A percentile compares a stretch with the other conserved stretches of the same genome.
These are phyloP conservation scores for Theristicus caerulescens DNA, from an alignment of 2,113 vertebrate genomes.

Conservation along the genomic window DNA sequence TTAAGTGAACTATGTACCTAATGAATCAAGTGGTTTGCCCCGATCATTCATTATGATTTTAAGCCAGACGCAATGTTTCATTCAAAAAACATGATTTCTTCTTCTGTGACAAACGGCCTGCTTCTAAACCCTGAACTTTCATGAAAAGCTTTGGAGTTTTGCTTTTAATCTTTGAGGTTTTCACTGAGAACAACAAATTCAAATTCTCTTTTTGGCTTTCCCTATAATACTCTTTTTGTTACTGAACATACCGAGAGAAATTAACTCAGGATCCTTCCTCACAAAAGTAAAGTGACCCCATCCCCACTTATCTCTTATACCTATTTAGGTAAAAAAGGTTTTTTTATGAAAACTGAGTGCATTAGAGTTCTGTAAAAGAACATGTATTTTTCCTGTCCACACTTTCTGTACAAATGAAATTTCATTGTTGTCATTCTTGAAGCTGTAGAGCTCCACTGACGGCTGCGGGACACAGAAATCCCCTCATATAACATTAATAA, in stretches of 20 bases:
- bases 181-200: neutral
- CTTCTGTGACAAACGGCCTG: neutral
- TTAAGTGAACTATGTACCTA: neutral
- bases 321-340: neutral
- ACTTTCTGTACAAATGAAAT: neutral
- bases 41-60: neutral
- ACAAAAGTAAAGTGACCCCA: neutral
- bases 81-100: neutral
- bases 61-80: neutral
- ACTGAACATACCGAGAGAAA: neutral
- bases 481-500: neutral
- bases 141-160: neutral
- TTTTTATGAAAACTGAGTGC: neutral
- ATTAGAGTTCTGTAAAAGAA: neutral
- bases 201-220: neutral
- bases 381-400: neutral
- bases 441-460: neutral
- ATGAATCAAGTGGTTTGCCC: conserved; percentile 6
- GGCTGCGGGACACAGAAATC: neutral
- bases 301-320: neutral
- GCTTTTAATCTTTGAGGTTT: neutral
- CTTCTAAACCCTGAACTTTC: neutral
- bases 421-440: neutral
- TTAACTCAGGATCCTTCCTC: neutral
- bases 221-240: neutral